Conservation (phyloP, 2,797 vertebrate species). For the Uromys caudimaculatus region DNA sequence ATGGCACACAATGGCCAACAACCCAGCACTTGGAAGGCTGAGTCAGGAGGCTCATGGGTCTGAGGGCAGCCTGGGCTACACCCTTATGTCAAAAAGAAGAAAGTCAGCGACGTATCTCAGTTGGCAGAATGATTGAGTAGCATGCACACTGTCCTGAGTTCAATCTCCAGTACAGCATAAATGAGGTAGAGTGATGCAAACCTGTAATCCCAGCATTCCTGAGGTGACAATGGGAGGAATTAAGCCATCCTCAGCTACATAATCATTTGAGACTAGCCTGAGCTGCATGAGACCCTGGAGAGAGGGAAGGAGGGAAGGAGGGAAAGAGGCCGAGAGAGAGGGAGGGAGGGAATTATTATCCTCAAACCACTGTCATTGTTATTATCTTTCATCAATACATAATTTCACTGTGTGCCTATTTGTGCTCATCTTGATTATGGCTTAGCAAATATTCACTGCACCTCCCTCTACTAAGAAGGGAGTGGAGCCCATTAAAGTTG, state of each 20-base stretch:
- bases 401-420: neutral
- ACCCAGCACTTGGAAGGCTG: neutral
- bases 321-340: too few species aligned
- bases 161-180: neutral
- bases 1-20: neutral
- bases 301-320: too few species aligned
- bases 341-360: neutral
- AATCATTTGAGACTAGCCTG: neutral
- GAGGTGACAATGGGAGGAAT: neutral
- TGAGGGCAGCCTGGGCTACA: neutral
- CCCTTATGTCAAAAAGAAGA: neutral
- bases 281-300: neutral
- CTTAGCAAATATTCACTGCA: neutral
- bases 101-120: neutral
- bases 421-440: neutral
- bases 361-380: neutral
- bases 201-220: neutral
- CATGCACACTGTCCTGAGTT: neutral
- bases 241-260: neutral
- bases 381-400: slow-evolving; percentile 6
- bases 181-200: neutral
- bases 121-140: too few species aligned
- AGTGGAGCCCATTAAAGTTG: neutral
- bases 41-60: neutral
- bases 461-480: neutral